These are phyloP conservation scores for Marmota monax DNA, from an alignment of 2,113 vertebrate genomes.

Conservation along the genomic window DNA sequence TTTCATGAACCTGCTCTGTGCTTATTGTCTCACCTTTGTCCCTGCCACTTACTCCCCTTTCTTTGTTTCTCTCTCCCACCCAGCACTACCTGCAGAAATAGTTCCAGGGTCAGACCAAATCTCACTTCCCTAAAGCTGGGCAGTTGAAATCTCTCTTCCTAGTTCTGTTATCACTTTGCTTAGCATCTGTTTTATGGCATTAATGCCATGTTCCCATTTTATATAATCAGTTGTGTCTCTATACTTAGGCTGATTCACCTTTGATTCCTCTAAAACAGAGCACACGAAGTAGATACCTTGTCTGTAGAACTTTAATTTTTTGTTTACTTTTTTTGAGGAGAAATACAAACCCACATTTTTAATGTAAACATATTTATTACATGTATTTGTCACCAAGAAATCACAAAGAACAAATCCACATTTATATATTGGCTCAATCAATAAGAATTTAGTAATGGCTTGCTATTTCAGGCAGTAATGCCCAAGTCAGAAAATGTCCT, in stretches of 20 bases:
- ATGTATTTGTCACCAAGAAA: no score
- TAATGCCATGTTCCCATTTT: constrained; percentile 38
- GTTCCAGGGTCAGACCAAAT: constrained; percentile 47
- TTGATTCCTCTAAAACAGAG: constrained; percentile 19
- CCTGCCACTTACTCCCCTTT: neutral
- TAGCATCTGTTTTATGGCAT: constrained; percentile 38
- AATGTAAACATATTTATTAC: no score
- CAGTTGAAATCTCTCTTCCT: constrained; percentile 52
- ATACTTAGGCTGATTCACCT: neutral
- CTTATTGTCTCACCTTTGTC: constrained; percentile 53
- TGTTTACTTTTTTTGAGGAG: neutral
- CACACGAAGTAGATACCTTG: neutral
- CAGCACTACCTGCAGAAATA: constrained; percentile 55
- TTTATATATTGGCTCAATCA: constrained; percentile 39
- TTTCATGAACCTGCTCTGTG: neutral
- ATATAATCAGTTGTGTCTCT: constrained; percentile 14
- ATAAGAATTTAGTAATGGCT: neutral
- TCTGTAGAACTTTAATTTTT: neutral
- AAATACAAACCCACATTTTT: constrained; percentile 14
- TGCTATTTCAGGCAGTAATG: neutral
- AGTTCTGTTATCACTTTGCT: constrained; percentile 26
- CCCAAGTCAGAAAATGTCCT: constrained; percentile 10
- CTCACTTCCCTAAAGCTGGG: constrained; percentile 56
- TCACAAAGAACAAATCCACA: neutral
- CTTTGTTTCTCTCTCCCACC: constrained; percentile 32